Evolutionary conservation across 1,140 invertebrate species (phyloP).

Genomic region (Brachionus plicatilis): DNA sequence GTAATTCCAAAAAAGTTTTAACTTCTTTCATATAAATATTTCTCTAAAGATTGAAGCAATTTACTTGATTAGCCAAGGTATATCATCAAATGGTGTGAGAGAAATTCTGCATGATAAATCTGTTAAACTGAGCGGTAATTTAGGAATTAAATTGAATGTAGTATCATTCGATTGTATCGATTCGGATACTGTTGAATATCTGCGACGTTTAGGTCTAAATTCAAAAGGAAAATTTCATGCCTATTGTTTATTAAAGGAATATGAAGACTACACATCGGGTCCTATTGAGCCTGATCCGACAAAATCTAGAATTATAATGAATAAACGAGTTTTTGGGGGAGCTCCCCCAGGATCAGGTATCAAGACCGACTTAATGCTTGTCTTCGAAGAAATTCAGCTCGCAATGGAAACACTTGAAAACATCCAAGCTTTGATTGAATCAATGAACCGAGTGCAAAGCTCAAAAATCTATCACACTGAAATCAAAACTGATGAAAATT

Average conservation of each 20-base stretch:
- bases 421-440: conserved; percentile 48
- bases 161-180: conserved; percentile 54
- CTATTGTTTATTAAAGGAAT: conserved; percentile 54
- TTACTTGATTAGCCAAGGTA: conserved; percentile 54
- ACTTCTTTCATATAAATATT: not conserved
- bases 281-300: conserved; percentile 46
- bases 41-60: conserved; percentile 51
- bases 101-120: conserved; percentile 46
- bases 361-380: conserved; percentile 51
- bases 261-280: conserved; percentile 50
- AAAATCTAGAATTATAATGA: conserved; percentile 52
- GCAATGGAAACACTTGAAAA: conserved; percentile 50
- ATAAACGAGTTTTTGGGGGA: conserved; percentile 52
- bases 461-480: not conserved
- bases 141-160: conserved; percentile 46
- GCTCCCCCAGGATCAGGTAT: conserved; percentile 52
- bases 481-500: not conserved
- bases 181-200: conserved; percentile 48
- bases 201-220: conserved; percentile 46
- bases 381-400: conserved; percentile 56
- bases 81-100: conserved; percentile 48
- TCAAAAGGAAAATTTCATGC: conserved; percentile 52
- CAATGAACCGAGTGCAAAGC: conserved; percentile 47
- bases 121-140: conserved; percentile 40
- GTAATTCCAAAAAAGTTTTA: conserved; percentile 43